Evolutionary conservation across 1,140 invertebrate genomes (phyloP).

Genomic region (Drosophila nannoptera): DNA sequence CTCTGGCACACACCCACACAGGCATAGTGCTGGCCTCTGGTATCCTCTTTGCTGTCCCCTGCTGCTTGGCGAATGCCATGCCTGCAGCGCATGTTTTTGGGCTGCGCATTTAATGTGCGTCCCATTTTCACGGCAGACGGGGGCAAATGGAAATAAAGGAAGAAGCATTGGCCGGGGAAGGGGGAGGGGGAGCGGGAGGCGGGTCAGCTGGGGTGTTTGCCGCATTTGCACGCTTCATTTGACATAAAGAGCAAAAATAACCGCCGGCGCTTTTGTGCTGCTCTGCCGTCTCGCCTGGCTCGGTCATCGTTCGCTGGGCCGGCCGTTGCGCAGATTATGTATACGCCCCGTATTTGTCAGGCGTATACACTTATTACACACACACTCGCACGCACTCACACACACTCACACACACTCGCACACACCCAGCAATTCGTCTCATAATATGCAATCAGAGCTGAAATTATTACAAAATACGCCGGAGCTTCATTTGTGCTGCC

Average conservation of each 20-base stretch:
- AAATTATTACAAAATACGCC: constrained; percentile 22
- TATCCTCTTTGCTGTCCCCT: constrained; percentile 1
- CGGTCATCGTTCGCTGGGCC: background rate
- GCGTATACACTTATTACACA: background rate
- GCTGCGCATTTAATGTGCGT: constrained; percentile 66
- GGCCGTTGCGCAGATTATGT: constrained; percentile 51
- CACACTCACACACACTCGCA: too few relatives aligned
- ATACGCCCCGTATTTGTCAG: constrained; percentile 61
- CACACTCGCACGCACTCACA: too few relatives aligned
- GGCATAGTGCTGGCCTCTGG: constrained; percentile 8
- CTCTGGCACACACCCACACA: constrained; percentile 10
- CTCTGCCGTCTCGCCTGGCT: background rate
- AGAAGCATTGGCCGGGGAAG: background rate
- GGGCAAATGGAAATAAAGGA: background rate
- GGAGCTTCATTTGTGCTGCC: constrained; percentile 17
- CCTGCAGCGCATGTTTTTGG: constrained; percentile 58
- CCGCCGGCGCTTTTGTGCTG: constrained; percentile 45
- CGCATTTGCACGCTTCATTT: constrained; percentile 76
- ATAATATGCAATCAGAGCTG: constrained; percentile 36
- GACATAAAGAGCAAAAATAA: constrained; percentile 73
- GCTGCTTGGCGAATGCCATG: constrained; percentile 36
- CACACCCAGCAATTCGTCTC: constrained; percentile 23
- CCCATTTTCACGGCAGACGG: constrained; percentile 14
- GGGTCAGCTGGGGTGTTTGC: constrained; percentile 50
- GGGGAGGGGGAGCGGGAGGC: background rate